These are phyloP conservation scores for Ctenicera cuprea DNA, from an alignment of 2,888 invertebrate genomes.

Conservation along the genomic window DNA sequence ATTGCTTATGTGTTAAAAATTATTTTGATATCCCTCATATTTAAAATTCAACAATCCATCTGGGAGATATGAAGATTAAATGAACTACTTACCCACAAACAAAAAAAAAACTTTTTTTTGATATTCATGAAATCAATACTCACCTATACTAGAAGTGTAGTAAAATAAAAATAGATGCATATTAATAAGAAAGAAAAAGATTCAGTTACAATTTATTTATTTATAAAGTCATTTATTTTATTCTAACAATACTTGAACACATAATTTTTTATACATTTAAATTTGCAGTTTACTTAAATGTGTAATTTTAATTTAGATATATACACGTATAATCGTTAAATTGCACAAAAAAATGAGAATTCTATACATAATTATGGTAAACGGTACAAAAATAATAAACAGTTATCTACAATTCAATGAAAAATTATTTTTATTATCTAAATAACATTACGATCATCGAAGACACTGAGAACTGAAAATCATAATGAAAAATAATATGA, in stretches of 20 bases:
- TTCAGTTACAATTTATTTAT: conserved; percentile 2
- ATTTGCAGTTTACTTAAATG: conserved; percentile 52
- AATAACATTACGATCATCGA: conserved; percentile 25
- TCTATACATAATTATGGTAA: conserved; percentile 44
- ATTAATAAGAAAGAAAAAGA: not conserved
- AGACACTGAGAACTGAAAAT: conserved; percentile 18
- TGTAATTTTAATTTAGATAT: conserved; percentile 53
- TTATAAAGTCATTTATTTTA: conserved; percentile 39
- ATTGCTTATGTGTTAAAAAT: no score
- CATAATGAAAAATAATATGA: conserved; percentile 7
- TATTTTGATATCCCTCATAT: no score
- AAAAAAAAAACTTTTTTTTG: no score
- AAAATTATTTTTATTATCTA: conserved; percentile 32
- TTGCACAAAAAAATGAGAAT: conserved; percentile 51
- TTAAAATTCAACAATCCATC: no score
- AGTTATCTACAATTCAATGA: conserved; percentile 46
- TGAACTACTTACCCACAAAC: no score
- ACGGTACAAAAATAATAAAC: conserved; percentile 30
- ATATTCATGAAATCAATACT: no score
- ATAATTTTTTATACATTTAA: conserved; percentile 56
- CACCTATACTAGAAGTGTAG: no score
- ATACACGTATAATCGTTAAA: conserved; percentile 50
- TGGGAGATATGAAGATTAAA: no score
- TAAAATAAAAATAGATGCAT: not conserved
- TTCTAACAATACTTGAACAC: conserved; percentile 49